These are phyloP conservation scores for Hypotaenidia okinawae DNA, from an alignment of 2,797 vertebrate genomes.

Conservation along the genomic window DNA sequence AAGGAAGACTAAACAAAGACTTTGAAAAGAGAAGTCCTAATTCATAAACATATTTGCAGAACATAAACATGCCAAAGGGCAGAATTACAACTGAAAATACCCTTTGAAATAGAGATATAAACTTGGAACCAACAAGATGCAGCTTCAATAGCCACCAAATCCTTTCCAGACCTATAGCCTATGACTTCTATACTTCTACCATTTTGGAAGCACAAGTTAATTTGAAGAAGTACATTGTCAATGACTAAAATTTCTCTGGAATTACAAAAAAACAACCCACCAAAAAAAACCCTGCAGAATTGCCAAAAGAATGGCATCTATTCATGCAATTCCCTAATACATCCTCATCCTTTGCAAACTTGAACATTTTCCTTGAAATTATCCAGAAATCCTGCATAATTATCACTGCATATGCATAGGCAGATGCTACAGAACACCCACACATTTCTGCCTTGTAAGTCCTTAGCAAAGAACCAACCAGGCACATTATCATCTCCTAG, in stretches of 20 bases:
- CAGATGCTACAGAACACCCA: conserved; percentile 51
- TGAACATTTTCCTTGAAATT: conserved; percentile 1
- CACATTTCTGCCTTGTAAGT: conserved; percentile 27
- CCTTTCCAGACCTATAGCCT: not conserved
- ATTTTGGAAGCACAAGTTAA: not conserved
- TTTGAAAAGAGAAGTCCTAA: not conserved
- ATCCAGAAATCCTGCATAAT: conserved; percentile 17
- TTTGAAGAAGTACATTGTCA: not conserved
- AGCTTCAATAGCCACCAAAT: not conserved
- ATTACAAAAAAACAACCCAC: not conserved
- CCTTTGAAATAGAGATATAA: not conserved
- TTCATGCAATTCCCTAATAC: not conserved
- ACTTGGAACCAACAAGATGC: not conserved
- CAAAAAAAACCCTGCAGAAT: not conserved
- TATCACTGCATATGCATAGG: conserved; percentile 24
- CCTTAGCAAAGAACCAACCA: conserved; percentile 2
- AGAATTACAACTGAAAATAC: not conserved
- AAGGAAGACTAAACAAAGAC: not conserved
- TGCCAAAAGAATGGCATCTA: not conserved
- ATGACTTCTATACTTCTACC: not conserved
- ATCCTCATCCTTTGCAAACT: not conserved
- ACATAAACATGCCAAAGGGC: not conserved
- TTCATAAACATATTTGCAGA: not conserved
- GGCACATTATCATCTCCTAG: conserved; percentile 3
- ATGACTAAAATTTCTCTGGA: not conserved